phyloP scores from a whole-genome alignment of 2,113 vertebrate species.

The Miniopterus natalensis region DNA sequence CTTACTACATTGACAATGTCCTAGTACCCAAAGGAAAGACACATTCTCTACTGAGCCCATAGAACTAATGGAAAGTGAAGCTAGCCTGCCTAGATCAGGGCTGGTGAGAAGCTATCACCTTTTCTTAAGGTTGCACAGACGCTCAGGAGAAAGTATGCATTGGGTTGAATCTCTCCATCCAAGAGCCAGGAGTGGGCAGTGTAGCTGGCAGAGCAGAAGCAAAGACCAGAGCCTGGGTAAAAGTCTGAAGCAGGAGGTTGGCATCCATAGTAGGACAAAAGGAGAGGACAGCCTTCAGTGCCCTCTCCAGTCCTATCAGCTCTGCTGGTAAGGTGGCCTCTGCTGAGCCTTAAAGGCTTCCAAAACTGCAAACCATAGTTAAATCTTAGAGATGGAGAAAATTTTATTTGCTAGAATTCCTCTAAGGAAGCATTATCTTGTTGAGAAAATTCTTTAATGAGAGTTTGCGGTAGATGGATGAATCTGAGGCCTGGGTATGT shows the following conservation, averaged over 20 bases:
- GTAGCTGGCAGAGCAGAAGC: not conserved
- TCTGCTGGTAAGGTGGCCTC: no score
- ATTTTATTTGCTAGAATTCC: not conserved
- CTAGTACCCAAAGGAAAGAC: not conserved
- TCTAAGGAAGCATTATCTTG: not conserved
- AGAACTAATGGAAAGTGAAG: not conserved
- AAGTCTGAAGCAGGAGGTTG: no score
- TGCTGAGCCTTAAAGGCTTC: accelerated
- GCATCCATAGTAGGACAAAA: not conserved
- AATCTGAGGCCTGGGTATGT: not conserved
- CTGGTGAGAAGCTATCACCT: not conserved
- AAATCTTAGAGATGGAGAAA: not conserved
- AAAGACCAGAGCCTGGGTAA: not conserved
- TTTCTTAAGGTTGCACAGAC: not conserved
- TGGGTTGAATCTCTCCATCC: no score
- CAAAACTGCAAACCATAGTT: accelerated
- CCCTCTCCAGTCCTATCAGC: accelerated
- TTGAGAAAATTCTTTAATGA: not conserved
- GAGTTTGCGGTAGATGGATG: not conserved
- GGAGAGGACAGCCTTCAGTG: no score
- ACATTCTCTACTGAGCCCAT: not conserved
- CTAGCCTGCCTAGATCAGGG: not conserved
- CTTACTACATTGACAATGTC: not conserved
- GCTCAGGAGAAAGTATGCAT: not conserved
- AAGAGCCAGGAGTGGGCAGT: no score